Percentiles rank a stretch among this genome's conserved stretches.
phyloP scores from a whole-genome alignment of 2,888 invertebrate species.

The Cephus runcator region DNA sequence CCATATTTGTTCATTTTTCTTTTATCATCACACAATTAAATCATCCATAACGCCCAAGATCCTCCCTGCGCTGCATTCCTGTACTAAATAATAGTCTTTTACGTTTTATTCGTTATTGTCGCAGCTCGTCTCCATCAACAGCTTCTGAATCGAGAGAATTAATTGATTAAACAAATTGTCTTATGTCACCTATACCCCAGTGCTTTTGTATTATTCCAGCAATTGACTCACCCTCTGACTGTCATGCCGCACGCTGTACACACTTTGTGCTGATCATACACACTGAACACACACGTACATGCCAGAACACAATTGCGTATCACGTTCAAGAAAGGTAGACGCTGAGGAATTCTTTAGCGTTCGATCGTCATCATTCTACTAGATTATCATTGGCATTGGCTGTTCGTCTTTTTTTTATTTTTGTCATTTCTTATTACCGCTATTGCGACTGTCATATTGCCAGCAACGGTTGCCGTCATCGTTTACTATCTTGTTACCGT shows the following conservation, averaged over 20 bases:
- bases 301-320: not conserved
- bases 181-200: not conserved
- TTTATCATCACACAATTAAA: not conserved
- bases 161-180: not conserved
- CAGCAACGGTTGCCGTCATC: not conserved
- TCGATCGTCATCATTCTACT: not conserved
- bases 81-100: not conserved
- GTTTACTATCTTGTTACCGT: conserved; percentile 1
- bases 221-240: not conserved
- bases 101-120: not conserved
- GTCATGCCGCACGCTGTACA: not conserved
- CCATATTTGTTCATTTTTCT: conserved; percentile 15
- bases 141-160: not conserved
- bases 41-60: not conserved
- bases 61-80: not conserved
- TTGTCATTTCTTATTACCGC: conserved; percentile 21
- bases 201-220: not conserved
- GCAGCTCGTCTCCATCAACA: not conserved
- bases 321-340: not conserved
- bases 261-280: not conserved
- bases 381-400: not conserved
- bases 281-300: not conserved
- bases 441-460: conserved; percentile 12
- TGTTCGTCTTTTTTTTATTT: not conserved
- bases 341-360: not conserved